Evolutionary conservation across 2,113 vertebrate genomes (phyloP), one percentile per base, ranked within the genome.

Genomic region (Phylloscopus whistleri): DNA sequence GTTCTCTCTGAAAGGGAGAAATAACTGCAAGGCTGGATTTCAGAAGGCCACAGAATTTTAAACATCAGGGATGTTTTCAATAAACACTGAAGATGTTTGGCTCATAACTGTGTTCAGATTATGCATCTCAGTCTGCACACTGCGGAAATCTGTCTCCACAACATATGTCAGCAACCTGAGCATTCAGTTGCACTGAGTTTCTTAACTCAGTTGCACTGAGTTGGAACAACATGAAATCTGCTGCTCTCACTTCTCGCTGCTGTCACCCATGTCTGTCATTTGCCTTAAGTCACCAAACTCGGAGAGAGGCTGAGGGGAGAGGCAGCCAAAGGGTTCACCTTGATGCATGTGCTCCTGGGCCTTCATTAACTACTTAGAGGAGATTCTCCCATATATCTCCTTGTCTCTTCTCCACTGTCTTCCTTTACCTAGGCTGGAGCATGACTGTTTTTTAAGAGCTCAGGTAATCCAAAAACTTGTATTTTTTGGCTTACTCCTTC

Each of bases 61-160:
- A 97, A 95, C 86, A 93, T 60, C 44, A 89, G 91, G 97, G 97
- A 98, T 97, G 97, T 97, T 98, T 98, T 98, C 94, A 98, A 97
- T 98, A 97, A 97, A 81, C 87, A 89, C 79, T 83, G 94, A 95
- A 82, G 84, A 97, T 95, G 85, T 95, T 97, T 98, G 97, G 97
- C 96, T 97, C 93, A 95, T 75, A 39, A 80, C 52, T 24, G 59
- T 28, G 41, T 66, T 96, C 85, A 85, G 90, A 97, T 97, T 94
- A 96, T 95, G 93, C 89, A 76, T 97, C 92, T 97, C 89, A 94
- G 94, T 81, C 79, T 98, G 94, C 94, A 91, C 16, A 60, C 69
- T 91, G 91, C 11, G 75, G 97, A 97, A 97, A 94, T 98, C 87
- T 98, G 96, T 97, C 85, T 97, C 96, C 76, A 80, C 93, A 97